A percentile compares a stretch with the other conserved stretches of the same genome.
Evolutionary conservation across 2,797 vertebrate species (phyloP).

Genomic region (Sus cebifrons): DNA sequence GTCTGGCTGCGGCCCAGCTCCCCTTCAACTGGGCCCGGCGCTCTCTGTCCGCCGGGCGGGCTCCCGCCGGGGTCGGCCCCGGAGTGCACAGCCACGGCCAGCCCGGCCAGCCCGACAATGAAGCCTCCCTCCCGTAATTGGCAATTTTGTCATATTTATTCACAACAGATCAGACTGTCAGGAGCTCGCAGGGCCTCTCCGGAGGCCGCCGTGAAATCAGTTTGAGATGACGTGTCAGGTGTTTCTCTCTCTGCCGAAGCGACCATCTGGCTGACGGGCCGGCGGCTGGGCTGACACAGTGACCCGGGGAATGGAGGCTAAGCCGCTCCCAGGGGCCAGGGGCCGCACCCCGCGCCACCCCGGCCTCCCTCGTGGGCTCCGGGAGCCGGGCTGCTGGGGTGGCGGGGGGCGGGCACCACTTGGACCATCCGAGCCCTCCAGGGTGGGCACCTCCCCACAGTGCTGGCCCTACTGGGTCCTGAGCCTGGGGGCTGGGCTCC

Average conservation of each 20-base stretch:
- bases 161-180: slow-evolving; percentile 97
- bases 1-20: slow-evolving; percentile 39
- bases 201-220: slow-evolving; percentile 99
- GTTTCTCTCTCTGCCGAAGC: slow-evolving; percentile 95
- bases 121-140: slow-evolving; percentile 99
- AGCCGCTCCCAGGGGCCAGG: slow-evolving; percentile 92
- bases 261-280: slow-evolving; percentile 99
- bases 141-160: slow-evolving; percentile 99
- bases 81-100: slow-evolving; percentile 71
- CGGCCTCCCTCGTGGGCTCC: slow-evolving; percentile 82
- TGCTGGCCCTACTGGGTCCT: background rate
- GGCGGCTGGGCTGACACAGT: slow-evolving; percentile 93
- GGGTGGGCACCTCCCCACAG: background rate
- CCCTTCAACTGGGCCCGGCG: background rate
- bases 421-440: background rate
- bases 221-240: slow-evolving; percentile 99
- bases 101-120: slow-evolving; percentile 94
- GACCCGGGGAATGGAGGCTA: slow-evolving; percentile 94
- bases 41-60: slow-evolving; percentile 33
- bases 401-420: background rate
- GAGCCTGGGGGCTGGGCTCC: background rate
- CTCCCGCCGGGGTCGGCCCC: background rate
- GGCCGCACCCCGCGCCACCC: background rate
- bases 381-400: background rate
- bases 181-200: slow-evolving; percentile 94